Evolutionary conservation across 1,140 invertebrate genomes (phyloP).

Genomic region (Eufriesea mexicana): DNA sequence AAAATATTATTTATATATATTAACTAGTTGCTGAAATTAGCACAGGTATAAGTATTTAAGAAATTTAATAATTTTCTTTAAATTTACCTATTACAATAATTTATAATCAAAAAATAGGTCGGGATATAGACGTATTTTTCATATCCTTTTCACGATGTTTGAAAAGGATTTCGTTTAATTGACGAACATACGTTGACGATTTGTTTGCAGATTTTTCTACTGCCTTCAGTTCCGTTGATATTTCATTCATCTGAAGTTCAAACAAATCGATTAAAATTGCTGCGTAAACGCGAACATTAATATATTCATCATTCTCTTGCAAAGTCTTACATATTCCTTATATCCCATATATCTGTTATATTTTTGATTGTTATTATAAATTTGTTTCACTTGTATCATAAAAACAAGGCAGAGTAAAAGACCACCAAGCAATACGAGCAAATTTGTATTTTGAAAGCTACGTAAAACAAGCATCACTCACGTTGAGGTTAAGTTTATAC

Average conservation of each 20-base stretch:
- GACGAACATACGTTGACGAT: slow-evolving; percentile 76
- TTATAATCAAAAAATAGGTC: slow-evolving; percentile 55
- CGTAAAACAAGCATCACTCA: slow-evolving; percentile 78
- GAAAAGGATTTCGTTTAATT: slow-evolving; percentile 75
- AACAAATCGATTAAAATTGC: slow-evolving; percentile 54
- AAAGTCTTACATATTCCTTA: slow-evolving; percentile 80
- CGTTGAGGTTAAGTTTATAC: slow-evolving; percentile 35
- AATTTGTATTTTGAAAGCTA: slow-evolving; percentile 76
- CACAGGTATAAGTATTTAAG: neutral
- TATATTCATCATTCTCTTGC: neutral
- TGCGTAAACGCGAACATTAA: neutral
- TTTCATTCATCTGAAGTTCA: slow-evolving; percentile 79
- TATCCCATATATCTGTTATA: slow-evolving; percentile 79
- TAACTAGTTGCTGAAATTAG: neutral
- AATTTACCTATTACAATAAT: slow-evolving; percentile 31
- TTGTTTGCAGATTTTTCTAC: slow-evolving; percentile 82
- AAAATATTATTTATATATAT: neutral
- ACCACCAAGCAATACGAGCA: slow-evolving; percentile 73
- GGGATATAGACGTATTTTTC: slow-evolving; percentile 70
- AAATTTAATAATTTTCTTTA: neutral
- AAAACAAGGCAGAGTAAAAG: slow-evolving; percentile 78
- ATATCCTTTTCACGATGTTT: slow-evolving; percentile 74
- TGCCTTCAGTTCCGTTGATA: slow-evolving; percentile 79
- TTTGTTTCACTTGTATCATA: slow-evolving; percentile 80
- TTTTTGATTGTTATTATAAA: slow-evolving; percentile 81